phyloP scores from a whole-genome alignment of 1,140 invertebrate species.

The Venustaconcha ellipsiformis region DNA sequence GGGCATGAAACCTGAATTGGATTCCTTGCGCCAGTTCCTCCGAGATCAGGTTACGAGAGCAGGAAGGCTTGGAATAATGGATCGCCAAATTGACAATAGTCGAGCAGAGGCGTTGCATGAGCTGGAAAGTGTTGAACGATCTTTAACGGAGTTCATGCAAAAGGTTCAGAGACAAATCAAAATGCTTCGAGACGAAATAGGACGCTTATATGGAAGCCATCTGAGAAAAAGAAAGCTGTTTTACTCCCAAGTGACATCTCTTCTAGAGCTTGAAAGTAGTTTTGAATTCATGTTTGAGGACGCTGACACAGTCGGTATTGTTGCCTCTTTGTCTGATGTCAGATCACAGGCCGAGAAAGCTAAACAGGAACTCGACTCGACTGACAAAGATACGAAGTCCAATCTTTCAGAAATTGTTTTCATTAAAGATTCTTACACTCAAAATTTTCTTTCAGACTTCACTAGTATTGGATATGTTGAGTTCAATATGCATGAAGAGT shows the following conservation, averaged over 20 bases:
- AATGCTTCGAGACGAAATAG: constrained; percentile 6
- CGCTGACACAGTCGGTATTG: neutral
- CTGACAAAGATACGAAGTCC: no score
- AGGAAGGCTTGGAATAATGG: constrained; percentile 2
- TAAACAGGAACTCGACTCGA: neutral
- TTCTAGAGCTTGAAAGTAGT: constrained; percentile 12
- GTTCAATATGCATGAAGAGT: no score
- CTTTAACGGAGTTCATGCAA: neutral
- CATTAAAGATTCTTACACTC: no score
- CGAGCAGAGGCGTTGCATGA: constrained; percentile 6
- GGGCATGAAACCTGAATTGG: constrained; percentile 14
- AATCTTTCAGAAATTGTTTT: no score
- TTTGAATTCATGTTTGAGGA: constrained; percentile 5
- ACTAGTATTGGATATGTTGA: no score
- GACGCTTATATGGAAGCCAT: constrained; percentile 4
- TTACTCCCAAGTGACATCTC: constrained; percentile 14
- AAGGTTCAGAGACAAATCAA: constrained; percentile 17
- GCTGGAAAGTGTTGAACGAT: constrained; percentile 11
- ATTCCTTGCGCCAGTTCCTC: constrained; percentile 6
- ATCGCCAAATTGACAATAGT: constrained; percentile 12
- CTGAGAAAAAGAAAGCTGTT: constrained; percentile 17
- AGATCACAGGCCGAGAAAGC: neutral
- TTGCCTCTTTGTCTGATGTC: constrained; percentile 1
- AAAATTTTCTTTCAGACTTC: no score
- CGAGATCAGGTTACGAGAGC: constrained; percentile 14